A percentile compares a stretch with the other conserved stretches of the same genome.
Conservation (phyloP, 2,888 invertebrate genomes). For the Bhutanitis thaidina region DNA sequence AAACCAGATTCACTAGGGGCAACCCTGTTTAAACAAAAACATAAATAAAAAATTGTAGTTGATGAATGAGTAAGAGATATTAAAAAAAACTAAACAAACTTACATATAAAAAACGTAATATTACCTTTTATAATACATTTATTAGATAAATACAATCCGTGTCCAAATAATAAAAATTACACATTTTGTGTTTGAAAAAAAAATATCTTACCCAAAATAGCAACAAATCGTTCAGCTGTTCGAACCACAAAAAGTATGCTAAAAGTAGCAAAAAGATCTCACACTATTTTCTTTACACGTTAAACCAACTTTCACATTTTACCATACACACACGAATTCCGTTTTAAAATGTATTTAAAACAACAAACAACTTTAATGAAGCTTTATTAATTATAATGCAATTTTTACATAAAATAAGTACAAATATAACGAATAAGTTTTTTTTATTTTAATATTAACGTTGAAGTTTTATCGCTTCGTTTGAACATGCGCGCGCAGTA, state of each 20-base stretch:
- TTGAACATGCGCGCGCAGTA: conserved; percentile 49
- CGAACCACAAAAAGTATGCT: conserved; percentile 32
- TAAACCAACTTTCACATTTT: conserved; percentile 62
- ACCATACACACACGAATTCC: conserved; percentile 37
- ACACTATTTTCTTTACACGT: conserved; percentile 33
- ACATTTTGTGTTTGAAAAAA: no score
- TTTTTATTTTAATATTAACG: neutral
- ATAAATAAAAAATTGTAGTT: no score
- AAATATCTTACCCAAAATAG: neutral
- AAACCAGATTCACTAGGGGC: neutral
- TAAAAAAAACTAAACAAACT: no score
- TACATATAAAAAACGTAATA: no score
- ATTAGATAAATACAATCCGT: no score
- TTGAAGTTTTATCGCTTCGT: conserved; percentile 31
- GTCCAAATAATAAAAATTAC: no score
- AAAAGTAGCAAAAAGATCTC: conserved; percentile 30
- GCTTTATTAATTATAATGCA: conserved; percentile 10
- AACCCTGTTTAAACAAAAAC: no score
- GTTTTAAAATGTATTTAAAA: conserved; percentile 22
- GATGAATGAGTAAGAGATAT: no score
- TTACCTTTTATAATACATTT: no score
- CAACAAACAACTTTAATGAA: conserved; percentile 5
- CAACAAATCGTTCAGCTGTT: conserved; percentile 29
- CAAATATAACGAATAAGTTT: neutral
- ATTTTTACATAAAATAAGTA: neutral